Conservation (phyloP, 2,797 vertebrate genomes). For the Acridotheres tristis region DNA sequence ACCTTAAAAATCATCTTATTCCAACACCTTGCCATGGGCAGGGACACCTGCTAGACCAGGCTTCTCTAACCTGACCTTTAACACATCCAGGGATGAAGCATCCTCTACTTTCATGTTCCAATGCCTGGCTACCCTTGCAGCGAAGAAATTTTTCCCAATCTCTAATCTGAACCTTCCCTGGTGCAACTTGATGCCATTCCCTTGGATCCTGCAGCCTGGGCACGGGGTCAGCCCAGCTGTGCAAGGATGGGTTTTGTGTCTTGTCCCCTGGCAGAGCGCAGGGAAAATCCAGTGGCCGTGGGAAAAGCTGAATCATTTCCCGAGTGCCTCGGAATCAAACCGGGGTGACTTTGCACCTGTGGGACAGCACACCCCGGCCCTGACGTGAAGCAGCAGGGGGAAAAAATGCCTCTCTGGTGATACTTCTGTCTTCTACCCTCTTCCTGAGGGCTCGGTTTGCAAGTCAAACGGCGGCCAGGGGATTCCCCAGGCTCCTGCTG, state of each 20-base stretch:
- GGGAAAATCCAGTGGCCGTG: fast-evolving
- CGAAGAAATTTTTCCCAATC: not conserved
- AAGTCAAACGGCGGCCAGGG: not conserved
- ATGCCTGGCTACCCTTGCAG: not conserved
- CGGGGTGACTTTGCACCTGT: not conserved
- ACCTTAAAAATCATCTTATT: not conserved
- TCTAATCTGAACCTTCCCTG: not conserved
- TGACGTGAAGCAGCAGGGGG: not conserved
- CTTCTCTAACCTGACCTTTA: not conserved
- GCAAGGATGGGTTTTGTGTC: not conserved
- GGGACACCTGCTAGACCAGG: no score
- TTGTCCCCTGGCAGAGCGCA: not conserved
- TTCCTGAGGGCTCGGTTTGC: constrained; percentile 13
- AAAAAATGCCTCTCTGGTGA: not conserved
- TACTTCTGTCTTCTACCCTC: not conserved
- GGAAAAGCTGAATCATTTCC: not conserved
- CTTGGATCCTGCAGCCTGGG: not conserved
- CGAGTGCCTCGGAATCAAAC: not conserved
- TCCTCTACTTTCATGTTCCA: not conserved
- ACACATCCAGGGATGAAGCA: not conserved
- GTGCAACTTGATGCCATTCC: not conserved
- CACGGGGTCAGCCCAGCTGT: fast-evolving
- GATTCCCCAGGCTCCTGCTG: not conserved
- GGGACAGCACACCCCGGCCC: fast-evolving
- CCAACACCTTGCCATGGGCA: not conserved